Percentiles rank a stretch among this genome's conserved stretches.
These are phyloP conservation scores for Gryon sp. DNA, from an alignment of 1,140 invertebrate species.

Conservation along the genomic window DNA sequence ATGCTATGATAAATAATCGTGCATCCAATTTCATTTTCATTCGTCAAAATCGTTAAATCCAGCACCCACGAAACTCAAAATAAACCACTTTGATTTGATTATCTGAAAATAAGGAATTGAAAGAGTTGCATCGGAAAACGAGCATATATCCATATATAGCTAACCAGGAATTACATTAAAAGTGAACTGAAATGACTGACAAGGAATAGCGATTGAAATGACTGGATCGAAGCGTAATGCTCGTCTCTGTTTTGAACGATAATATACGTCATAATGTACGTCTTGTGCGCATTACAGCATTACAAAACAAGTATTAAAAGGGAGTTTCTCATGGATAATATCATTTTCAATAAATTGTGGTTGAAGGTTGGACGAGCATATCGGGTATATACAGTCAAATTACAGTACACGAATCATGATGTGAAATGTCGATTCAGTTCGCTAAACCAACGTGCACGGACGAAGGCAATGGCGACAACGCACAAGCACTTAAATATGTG, in stretches of 20 bases:
- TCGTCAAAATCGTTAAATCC: too few relatives aligned
- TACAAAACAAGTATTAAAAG: conserved; percentile 55
- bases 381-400: conserved; percentile 34
- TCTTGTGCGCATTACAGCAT: conserved; percentile 33
- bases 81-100: too few relatives aligned
- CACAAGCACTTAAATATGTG: conserved; percentile 71
- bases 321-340: conserved; percentile 56
- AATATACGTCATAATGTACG: conserved; percentile 4
- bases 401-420: conserved; percentile 48
- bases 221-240: conserved; percentile 4
- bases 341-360: conserved; percentile 51
- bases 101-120: too few relatives aligned
- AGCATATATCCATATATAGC: too few relatives aligned
- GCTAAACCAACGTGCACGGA: conserved; percentile 45
- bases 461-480: conserved; percentile 66
- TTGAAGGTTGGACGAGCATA: conserved; percentile 32
- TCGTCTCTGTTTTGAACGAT: conserved; percentile 12
- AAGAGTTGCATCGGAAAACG: too few relatives aligned
- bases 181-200: not conserved
- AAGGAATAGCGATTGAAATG: conserved; percentile 12
- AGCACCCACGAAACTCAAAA: too few relatives aligned
- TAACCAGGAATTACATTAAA: too few relatives aligned
- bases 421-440: conserved; percentile 58
- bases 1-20: too few relatives aligned
- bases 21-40: too few relatives aligned